Evolutionary conservation across 2,888 invertebrate genomes (phyloP).

Genomic region (Himalopsyche japonica): DNA sequence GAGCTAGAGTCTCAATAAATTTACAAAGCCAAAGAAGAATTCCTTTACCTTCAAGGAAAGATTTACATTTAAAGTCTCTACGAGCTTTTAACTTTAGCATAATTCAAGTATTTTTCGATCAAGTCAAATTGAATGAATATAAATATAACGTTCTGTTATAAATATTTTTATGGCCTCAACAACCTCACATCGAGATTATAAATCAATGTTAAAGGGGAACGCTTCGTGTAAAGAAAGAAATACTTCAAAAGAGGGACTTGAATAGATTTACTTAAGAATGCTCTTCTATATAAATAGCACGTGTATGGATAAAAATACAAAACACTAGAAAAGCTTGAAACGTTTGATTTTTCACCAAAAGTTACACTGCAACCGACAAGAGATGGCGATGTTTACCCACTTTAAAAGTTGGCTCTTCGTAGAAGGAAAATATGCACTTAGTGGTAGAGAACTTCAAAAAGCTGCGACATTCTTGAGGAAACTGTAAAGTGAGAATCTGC

Average conservation of each 20-base stretch:
- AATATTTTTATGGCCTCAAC: too few relatives aligned
- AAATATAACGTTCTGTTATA: too few relatives aligned
- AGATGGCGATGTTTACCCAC: constrained; percentile 8
- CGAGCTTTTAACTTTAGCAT: too few relatives aligned
- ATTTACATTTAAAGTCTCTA: too few relatives aligned
- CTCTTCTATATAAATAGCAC: not conserved
- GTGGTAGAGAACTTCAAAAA: not conserved
- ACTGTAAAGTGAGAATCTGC: not conserved
- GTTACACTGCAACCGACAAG: not conserved
- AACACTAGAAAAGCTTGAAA: not conserved
- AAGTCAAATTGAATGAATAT: too few relatives aligned
- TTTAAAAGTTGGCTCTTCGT: not conserved
- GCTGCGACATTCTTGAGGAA: not conserved
- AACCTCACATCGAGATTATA: too few relatives aligned
- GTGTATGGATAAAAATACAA: not conserved
- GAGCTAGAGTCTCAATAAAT: too few relatives aligned
- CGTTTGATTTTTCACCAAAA: not conserved
- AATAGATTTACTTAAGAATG: not conserved
- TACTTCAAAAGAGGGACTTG: not conserved
- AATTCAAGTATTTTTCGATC: too few relatives aligned
- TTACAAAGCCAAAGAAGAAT: too few relatives aligned
- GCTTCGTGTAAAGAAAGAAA: not conserved
- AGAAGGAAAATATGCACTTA: constrained; percentile 2
- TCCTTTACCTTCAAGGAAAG: too few relatives aligned
- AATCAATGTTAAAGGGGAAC: too few relatives aligned